These are phyloP conservation scores for Melipona quadrifasciata DNA, from an alignment of 1,140 invertebrate genomes.

Conservation along the genomic window DNA sequence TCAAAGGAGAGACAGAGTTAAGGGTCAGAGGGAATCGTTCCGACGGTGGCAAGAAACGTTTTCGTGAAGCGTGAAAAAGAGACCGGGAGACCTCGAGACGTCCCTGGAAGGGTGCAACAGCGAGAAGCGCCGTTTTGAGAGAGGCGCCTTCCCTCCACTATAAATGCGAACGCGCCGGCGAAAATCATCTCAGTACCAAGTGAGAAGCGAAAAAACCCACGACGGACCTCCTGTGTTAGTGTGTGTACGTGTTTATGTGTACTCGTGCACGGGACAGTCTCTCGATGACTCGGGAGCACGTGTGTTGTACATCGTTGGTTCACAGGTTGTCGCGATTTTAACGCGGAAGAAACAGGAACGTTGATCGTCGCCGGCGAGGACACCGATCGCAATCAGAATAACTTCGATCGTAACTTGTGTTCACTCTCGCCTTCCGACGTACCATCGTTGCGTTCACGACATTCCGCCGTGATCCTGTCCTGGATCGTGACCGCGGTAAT, in stretches of 20 bases:
- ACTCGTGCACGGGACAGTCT: not conserved
- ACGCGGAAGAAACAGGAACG: conserved; percentile 1
- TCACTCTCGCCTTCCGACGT: not conserved
- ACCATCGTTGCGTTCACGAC: not conserved
- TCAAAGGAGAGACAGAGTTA: not conserved
- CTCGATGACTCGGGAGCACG: not conserved
- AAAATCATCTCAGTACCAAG: conserved; percentile 68
- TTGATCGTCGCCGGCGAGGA: not conserved
- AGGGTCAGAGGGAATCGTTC: not conserved
- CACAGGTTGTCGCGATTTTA: conserved; percentile 4
- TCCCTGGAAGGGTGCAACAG: conserved; percentile 46
- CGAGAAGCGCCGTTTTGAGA: conserved; percentile 47
- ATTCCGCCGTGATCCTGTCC: no score
- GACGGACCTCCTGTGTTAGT: conserved; percentile 5
- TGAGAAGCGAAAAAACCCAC: conserved; percentile 54
- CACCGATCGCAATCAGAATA: not conserved
- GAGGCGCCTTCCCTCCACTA: conserved; percentile 47
- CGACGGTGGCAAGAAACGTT: not conserved
- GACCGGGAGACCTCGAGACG: conserved; percentile 42
- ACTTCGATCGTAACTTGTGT: not conserved
- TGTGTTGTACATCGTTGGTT: not conserved
- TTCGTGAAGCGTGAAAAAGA: not conserved
- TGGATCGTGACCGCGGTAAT: not conserved
- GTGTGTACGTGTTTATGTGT: no score
- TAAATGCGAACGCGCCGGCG: conserved; percentile 65